phyloP scores from a whole-genome alignment of 2,113 vertebrate species.

The Hypanus sabinus region DNA sequence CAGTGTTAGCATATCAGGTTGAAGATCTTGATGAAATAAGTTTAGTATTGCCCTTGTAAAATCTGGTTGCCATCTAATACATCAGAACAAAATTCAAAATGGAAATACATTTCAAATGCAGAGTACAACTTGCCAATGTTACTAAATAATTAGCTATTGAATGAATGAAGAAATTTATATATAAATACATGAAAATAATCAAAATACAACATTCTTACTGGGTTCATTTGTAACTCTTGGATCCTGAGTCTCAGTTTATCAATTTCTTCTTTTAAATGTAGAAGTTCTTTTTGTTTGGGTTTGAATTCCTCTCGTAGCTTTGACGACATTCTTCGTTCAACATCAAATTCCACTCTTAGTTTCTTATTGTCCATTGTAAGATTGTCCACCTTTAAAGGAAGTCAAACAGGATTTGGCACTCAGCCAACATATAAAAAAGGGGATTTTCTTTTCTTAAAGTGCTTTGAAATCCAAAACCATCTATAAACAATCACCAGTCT shows the following conservation, averaged over 20 bases:
- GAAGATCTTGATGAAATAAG: too few relatives aligned
- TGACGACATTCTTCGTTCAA: constrained; percentile 23
- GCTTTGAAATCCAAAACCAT: neutral
- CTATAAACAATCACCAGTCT: neutral
- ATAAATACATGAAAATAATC: neutral
- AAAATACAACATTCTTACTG: neutral
- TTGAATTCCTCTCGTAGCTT: constrained; percentile 19
- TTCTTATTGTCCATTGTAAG: constrained; percentile 27
- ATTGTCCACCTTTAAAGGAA: constrained; percentile 11
- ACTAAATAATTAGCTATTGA: too few relatives aligned
- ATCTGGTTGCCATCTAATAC: too few relatives aligned
- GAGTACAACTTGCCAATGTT: too few relatives aligned
- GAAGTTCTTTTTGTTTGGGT: constrained; percentile 9
- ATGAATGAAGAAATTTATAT: too few relatives aligned
- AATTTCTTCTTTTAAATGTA: constrained; percentile 34
- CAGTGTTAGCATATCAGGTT: too few relatives aligned
- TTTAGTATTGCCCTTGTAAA: too few relatives aligned
- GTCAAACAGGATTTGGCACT: too few relatives aligned
- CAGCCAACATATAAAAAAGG: neutral
- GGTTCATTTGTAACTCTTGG: constrained; percentile 9
- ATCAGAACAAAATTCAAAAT: too few relatives aligned
- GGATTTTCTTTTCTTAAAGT: neutral
- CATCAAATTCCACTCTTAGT: constrained; percentile 12
- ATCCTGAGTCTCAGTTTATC: constrained; percentile 15
- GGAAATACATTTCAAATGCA: neutral